Evolutionary conservation across 2,113 vertebrate genomes (phyloP), one percentile per base, ranked within the genome.

Genomic region (Carassius gibelio): DNA sequence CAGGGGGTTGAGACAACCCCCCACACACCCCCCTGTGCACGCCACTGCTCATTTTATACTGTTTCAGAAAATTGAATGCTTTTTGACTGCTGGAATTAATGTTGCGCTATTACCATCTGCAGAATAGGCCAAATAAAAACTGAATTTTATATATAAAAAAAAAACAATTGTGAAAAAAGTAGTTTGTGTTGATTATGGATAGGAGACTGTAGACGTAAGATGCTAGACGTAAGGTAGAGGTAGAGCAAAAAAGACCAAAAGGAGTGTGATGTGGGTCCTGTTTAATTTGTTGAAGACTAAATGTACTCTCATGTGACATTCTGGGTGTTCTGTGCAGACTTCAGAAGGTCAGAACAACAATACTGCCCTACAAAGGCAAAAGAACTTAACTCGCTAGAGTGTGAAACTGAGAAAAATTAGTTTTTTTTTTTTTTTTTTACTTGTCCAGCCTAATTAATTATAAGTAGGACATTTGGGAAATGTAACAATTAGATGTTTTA

Each of bases 21-120:
- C 30, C 30, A 26, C 26, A 26, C 30, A 30, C 30, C 30, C 30
- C 30, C 30, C 30, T 30, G 30, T 30, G 30, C 30, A 30, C 30
- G 30, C 30, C 30, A 30, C 30, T 30, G 17, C 9, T 6, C 0
- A 42, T 42, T 71, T 42, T 71, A 42, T 42, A 42, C 3, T 71
- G 4, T 9, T 72, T 72, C 69, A 42, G 19, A 72, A 72, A 71
- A 10, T n/a, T 11, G 36, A 3, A 42, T 42, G 19, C 19, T 72
- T 17, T 71, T 71, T 71, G 69, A 19, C 69, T 21, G 69, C 69
- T 72, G 69, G 19, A 72, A 42, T 72, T 72, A 72, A 38, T n/a
- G 69, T 21, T 21, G 8, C 0, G 4, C 36, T 42, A 42, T 21
- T 42, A 71, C 68, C 68, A 71, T 19, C 4, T 71, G 68, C 68